A percentile compares a stretch with the other conserved stretches of the same genome.
Conservation (phyloP, 2,888 invertebrate species). For the Coenonympha arcania region DNA sequence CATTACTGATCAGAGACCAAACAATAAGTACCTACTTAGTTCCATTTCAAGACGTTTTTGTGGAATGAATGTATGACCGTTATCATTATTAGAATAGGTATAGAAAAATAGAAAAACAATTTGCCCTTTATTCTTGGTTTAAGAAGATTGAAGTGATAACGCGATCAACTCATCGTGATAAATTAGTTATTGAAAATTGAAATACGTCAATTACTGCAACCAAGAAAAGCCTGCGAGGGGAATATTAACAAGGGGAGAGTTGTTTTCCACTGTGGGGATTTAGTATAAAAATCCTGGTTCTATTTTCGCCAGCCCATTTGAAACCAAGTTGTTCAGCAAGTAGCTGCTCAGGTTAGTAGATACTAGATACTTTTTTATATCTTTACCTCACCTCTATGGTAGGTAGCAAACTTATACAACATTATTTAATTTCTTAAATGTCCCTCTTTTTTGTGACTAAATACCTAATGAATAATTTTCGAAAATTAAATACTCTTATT, state of each 20-base stretch:
- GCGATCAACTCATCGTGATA: constrained; percentile 43
- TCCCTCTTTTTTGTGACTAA: no score
- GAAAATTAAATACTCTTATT: no score
- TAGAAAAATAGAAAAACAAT: background rate
- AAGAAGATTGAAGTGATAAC: constrained; percentile 33
- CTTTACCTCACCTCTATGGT: background rate
- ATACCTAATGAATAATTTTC: no score
- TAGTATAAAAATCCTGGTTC: constrained; percentile 49
- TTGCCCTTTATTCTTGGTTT: constrained; percentile 4
- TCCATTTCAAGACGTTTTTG: no score
- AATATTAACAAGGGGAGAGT: constrained; percentile 68
- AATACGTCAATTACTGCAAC: constrained; percentile 64
- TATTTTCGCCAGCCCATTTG: constrained; percentile 39
- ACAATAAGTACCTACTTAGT: no score
- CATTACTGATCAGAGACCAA: no score
- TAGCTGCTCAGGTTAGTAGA: constrained; percentile 20
- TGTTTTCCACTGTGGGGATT: constrained; percentile 43
- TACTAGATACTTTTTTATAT: background rate
- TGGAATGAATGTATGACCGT: background rate
- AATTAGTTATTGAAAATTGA: constrained; percentile 66
- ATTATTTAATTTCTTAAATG: no score
- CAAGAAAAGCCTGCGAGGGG: constrained; percentile 50
- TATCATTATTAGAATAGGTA: background rate
- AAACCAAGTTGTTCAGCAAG: constrained; percentile 14
- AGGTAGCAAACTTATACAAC: no score